phyloP scores from a whole-genome alignment of 2,113 vertebrate species.

The Entelurus aequoreus region DNA sequence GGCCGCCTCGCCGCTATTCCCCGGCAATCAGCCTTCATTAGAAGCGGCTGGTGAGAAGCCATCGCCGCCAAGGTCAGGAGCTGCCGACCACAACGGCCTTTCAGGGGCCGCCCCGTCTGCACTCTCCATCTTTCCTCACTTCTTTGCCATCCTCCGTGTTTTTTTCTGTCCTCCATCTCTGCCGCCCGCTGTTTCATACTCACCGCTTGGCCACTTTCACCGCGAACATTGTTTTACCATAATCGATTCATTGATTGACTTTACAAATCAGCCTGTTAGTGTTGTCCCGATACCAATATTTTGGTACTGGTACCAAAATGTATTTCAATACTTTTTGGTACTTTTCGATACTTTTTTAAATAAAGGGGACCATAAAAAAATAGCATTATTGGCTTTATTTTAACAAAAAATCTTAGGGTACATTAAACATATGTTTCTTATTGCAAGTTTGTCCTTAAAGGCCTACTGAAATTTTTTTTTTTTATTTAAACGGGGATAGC shows the following conservation, averaged over 20 bases:
- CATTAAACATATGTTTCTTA: too few species aligned
- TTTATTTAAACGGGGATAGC: too few species aligned
- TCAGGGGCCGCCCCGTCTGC: constrained; percentile 56
- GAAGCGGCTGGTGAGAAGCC: constrained; percentile 71
- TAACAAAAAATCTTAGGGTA: too few species aligned
- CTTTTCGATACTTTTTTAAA: too few species aligned
- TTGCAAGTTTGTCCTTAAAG: too few species aligned
- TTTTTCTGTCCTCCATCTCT: constrained; percentile 28
- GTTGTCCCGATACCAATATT: too few species aligned
- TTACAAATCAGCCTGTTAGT: constrained; percentile 50
- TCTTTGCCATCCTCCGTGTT: constrained; percentile 21
- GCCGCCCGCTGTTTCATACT: constrained; percentile 23
- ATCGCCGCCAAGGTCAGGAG: constrained; percentile 73
- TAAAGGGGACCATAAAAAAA: too few species aligned
- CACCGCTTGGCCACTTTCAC: constrained; percentile 49
- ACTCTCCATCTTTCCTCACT: constrained; percentile 45
- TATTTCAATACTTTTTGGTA: too few species aligned
- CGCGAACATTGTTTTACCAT: constrained; percentile 53
- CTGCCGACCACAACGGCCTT: constrained; percentile 65
- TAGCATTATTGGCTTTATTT: too few species aligned
- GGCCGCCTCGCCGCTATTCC: constrained; percentile 57
- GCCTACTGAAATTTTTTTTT: too few species aligned
- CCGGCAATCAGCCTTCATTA: constrained; percentile 78
- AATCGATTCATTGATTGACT: constrained; percentile 58
- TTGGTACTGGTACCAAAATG: too few species aligned